Evolutionary conservation across 2,113 vertebrate species (phyloP), one percentile per base, ranked within the genome.

Genomic region (Rhizomys pruinosus): DNA sequence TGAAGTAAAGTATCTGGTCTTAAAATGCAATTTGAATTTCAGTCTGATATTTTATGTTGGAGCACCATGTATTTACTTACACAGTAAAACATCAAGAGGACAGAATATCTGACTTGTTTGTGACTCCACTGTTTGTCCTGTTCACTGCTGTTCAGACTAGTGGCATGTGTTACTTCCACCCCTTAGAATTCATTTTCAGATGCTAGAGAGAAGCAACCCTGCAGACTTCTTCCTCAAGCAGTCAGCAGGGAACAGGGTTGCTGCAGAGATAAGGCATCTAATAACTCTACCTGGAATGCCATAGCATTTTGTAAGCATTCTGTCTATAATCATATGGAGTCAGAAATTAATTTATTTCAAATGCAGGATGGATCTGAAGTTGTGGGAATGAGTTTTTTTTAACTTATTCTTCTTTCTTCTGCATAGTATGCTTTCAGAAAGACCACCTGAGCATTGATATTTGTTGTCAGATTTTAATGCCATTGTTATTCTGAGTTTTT

Each of bases 221-320:
- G 19, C 15, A 9, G 2, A 84, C 27, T 34, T 25, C 59, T 77
- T 81, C 25, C 10, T 23, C 13, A 0, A 5, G 20, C 3, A 25
- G 39, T 37, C 1, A 11, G 39, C 2, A 27, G 0, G 2, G 23
- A 37, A 13, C 4, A 13, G 16, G 27, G 20, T 0, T 34, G 1
- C 4, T 20, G 6, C 0, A 7, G 34, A 25, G 17, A 68, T 10
- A 27, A 32, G 32, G 34, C 1, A 27, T 16, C 52, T 59, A 59
- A 25, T 1, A 20, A 37, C 42, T 52, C 25, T 20, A 0, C 2
- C 12, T 68, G 22, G 19, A 39, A 5, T 13, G 5, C 17, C 34
- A 71, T 15, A 64, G 1, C 20, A 10, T 8, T 4, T 44, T 52
- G 22, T 90, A 29, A 76, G 10, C 8, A 11, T 87, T 92, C 44